Evolutionary conservation across 2,113 vertebrate species (phyloP).

Genomic region (Gallinago media): DNA sequence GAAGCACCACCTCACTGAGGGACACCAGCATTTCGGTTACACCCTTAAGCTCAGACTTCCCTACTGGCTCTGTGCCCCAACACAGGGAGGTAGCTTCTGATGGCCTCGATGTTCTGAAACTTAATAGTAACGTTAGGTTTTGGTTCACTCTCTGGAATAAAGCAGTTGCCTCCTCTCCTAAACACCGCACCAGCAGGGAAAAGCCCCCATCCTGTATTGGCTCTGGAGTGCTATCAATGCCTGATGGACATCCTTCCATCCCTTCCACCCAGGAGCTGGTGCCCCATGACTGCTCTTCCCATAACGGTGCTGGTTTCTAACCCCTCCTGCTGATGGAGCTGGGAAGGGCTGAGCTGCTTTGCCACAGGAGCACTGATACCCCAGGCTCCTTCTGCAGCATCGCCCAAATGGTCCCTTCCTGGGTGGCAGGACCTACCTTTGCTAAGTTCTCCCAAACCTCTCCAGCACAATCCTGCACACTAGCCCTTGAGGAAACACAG

Average conservation of each 20-base stretch:
- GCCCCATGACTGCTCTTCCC: background rate
- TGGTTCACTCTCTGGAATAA: background rate
- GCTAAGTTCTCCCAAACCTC: background rate
- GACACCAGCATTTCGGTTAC: background rate
- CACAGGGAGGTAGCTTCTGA: rapidly evolving
- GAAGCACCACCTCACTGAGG: background rate
- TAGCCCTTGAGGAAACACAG: background rate
- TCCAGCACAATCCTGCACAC: background rate
- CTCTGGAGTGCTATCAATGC: background rate
- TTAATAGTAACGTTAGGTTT: rapidly evolving
- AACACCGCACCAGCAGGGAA: background rate
- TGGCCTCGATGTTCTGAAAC: background rate
- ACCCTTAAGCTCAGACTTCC: background rate
- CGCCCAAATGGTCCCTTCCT: background rate
- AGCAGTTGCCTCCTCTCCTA: background rate
- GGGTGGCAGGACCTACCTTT: background rate
- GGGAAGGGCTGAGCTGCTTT: background rate
- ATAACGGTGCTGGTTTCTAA: background rate
- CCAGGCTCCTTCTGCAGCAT: background rate
- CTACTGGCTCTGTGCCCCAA: background rate
- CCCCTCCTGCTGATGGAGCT: rapidly evolving
- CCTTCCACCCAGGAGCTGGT: rapidly evolving
- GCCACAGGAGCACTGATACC: background rate
- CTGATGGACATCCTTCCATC: background rate
- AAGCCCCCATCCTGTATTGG: rapidly evolving